Evolutionary conservation across 2,113 vertebrate species (phyloP), one percentile per base, ranked within the genome.

Genomic region (Xiphophorus maculatus): DNA sequence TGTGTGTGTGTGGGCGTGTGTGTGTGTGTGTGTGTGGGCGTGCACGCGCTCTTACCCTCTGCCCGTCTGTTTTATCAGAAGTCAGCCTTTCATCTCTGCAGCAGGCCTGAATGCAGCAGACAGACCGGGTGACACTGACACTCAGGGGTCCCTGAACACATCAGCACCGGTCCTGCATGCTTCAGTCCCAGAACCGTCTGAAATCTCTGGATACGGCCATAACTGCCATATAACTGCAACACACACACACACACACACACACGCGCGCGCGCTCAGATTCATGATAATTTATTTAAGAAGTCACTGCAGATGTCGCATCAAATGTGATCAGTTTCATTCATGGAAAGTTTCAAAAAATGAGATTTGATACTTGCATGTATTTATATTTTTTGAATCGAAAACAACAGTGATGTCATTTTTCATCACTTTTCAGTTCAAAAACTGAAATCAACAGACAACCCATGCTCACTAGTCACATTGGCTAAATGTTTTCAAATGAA

Each of bases 51-150:
- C 51, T 68, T 63, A 84, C 70, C 73, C 67, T 87, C 79, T 83
- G 33, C 63, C 66, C 82, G 84, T 85, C 84, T 85, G 73, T 88
- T 88, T 90, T 75, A 90, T 85, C 74, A 32, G 30, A 63, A 70
- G 75, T 84, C 77, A 25, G 69, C 83, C 84, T 90, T 87, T 90
- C 83, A 90, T 90, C 87, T 87, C 81, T n/a, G 60, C 82, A 76
- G 77, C 60, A 66, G 63, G 61, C 82, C 78, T 85, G 86, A 87
- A 81, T 33, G 61, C 74, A 65, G 60, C 70, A 83, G 84, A 83
- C 84, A 83, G 69, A 71, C 67, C 27, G 64, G 69, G 78, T 83
- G 88, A 88, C 73, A 2, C 62, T 65, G 61, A 81, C 73, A 85
- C 77, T 75, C 81, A 75, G 75, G 75, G 76, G 80, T 88, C 83